Conservation (phyloP, 2,797 vertebrate genomes). For the Lates japonicus region DNA sequence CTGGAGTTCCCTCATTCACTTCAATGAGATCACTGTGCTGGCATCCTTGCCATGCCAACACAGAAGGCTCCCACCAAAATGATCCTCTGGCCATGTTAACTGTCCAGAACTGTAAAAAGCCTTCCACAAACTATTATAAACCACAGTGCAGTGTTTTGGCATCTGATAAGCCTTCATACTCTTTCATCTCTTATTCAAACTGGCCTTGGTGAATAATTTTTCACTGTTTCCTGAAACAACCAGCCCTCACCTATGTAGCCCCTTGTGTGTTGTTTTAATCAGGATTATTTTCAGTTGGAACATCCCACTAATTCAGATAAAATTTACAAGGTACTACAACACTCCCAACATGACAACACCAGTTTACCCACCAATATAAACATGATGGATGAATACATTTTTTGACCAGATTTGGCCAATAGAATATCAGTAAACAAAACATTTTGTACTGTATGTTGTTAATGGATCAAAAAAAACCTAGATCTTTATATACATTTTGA, state of each 20-base stretch:
- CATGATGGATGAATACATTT: not conserved
- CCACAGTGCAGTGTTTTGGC: not conserved
- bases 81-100: not conserved
- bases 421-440: not conserved
- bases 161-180: not conserved
- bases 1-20: not conserved
- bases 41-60: not conserved
- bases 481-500: not conserved
- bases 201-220: conserved; percentile 1
- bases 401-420: not conserved
- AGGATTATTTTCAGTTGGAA: not conserved
- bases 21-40: conserved; percentile 28
- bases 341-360: not conserved
- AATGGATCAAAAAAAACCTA: not conserved
- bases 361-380: not conserved
- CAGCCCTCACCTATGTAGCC: no score
- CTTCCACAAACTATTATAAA: not conserved
- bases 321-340: not conserved
- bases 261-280: not conserved
- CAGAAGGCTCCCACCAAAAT: conserved; percentile 5
- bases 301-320: not conserved
- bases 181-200: conserved; percentile 4
- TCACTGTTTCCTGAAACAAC: no score
- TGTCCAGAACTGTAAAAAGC: not conserved
- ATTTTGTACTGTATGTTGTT: not conserved